Base-by-base conservation (phyloP, 1,140 invertebrate species). In the Carposina sasakii region DNA sequence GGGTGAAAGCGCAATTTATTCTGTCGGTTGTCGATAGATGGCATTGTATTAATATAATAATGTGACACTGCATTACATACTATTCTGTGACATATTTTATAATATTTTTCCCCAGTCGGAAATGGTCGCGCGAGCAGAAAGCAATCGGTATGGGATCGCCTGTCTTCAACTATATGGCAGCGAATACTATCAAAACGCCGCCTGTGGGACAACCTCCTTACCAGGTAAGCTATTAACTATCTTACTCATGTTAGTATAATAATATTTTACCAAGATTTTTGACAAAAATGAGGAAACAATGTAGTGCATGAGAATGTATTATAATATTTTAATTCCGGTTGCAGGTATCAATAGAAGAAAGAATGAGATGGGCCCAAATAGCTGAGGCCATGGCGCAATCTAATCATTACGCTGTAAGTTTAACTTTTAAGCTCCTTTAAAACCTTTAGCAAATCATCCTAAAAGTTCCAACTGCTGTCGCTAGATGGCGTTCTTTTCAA, bases 111-210 rank as follows among this genome's bases (percentile, higher is more conserved):
- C 47, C 0, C 67, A 95, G 93, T 68, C 93, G 94, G 42, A 89
- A 92, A 52, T 96, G 94, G 94, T 94, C 92, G 30, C 87, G 91
- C 1, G 94, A 96, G 63, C 94, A 96, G 66, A 94, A 96, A 69
- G 90, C 89, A 9, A 73, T 84, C 48, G 85, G 83, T 37, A 86
- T 91, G 54, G 91, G 91, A 0, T 93, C 92, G 1, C 93, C 93
- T 0, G 91, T 95, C 8, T 94, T 94, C 76, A 93, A 91, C 48
- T 94, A 94, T 60, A 93, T 94, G 89, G 89, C 91, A 21, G 91
- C 91, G 48, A 91, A 90, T 53, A 90, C 90, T 6, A 85, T 91
- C 16, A 90, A 92, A 62, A 89, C 90, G 2, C 89, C 90, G 1
- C 88, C 89, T 20, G 89, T 86, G 22, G 91, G 81, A 63, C 89